These are phyloP conservation scores for Therioaphis trifolii DNA, from an alignment of 2,888 invertebrate genomes.

Conservation along the genomic window DNA sequence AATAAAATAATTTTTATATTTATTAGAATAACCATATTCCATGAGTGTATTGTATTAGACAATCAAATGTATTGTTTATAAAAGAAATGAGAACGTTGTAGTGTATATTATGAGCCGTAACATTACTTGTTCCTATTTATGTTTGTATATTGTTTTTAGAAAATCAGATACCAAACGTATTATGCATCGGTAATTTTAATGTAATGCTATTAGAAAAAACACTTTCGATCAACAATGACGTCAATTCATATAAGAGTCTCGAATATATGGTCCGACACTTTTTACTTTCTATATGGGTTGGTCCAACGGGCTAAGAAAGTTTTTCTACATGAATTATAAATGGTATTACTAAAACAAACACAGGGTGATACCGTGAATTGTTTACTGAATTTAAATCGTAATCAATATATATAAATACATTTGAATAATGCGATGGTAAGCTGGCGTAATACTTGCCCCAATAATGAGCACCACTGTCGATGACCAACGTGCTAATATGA, in stretches of 20 bases:
- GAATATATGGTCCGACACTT: not conserved
- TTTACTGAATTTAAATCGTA: too few relatives aligned
- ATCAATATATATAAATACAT: too few relatives aligned
- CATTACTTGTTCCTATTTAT: not conserved
- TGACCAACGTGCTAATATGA: constrained; percentile 82
- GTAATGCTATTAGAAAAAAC: not conserved
- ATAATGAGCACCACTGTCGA: constrained; percentile 97
- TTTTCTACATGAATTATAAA: not conserved
- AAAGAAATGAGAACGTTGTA: too few relatives aligned
- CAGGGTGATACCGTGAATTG: too few relatives aligned
- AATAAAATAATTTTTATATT: too few relatives aligned
- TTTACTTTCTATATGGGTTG: constrained; percentile 1
- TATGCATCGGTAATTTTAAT: not conserved
- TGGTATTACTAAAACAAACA: too few relatives aligned
- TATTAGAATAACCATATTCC: too few relatives aligned
- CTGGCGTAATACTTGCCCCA: constrained; percentile 73
- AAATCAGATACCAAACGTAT: not conserved
- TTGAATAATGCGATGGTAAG: too few relatives aligned
- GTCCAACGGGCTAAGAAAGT: not conserved
- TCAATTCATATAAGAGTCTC: not conserved
- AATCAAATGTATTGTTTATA: too few relatives aligned
- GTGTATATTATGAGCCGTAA: too few relatives aligned
- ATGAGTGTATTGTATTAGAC: too few relatives aligned
- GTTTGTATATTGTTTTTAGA: not conserved
- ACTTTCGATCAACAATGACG: constrained; percentile 2